Base-by-base conservation (phyloP, 2,113 vertebrate genomes). In the Colistium nudipinnis region DNA sequence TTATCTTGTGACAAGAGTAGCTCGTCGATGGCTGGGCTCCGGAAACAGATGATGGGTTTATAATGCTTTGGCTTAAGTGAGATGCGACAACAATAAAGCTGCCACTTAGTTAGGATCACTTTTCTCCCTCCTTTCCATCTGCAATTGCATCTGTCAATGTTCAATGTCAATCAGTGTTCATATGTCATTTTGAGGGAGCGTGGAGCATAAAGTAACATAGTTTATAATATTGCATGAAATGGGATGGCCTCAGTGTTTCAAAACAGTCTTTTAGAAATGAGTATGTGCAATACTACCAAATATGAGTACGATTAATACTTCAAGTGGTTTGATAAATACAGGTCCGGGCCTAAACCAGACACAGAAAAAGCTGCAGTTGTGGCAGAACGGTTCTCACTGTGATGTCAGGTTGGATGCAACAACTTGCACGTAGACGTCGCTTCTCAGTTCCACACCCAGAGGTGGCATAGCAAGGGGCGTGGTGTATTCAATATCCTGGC, bases 401-500 rank as follows among this genome's bases (percentile, higher is more conserved):
- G 82, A 78, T 3, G 90, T 92, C 59, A 93, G 51, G 68, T 90
- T 93, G 68, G 78, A 81, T 30, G 92, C 92, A 47, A 47, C 81
- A 55, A 93, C 88, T 65, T 92, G 81, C 24, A 92, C 78, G 0
- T 83, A 90, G 56, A 92, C 66, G 17, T 74, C 68, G 25, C 67
- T 89, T 62, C 86, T 88, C 59, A 93, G 82, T 49, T 89, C 80
- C 3, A 92, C 6, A 16, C 92, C 93, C 75, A 74, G 43, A 17
- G 77, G 43, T 54, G 91, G 81, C 7, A 93, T 86, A 16, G 74
- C 17, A 1, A 93, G 80, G 9, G 82, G 82, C 2, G 2, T 54
- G 41, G 75, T 81, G 76, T 91, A 92, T 38, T 81, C 83, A 55
- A 6, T 4, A 61, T 93, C 91, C 92, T 93, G 62, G 10, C 60